phyloP scores from a whole-genome alignment of 2,797 vertebrate genomes.

The Xerus rutilus region DNA sequence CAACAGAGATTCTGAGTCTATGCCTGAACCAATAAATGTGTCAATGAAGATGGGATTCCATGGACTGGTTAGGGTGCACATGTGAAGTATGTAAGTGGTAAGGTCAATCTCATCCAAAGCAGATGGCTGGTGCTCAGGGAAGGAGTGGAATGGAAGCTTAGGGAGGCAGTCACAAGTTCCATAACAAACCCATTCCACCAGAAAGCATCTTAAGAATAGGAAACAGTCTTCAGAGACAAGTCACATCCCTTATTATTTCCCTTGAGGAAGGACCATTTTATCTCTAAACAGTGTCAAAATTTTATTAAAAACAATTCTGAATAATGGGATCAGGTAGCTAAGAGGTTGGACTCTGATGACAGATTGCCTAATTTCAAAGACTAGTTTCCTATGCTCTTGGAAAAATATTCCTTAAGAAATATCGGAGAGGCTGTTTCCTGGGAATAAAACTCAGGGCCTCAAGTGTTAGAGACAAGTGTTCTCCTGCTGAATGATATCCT shows the following conservation, averaged over 20 bases:
- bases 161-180: background rate
- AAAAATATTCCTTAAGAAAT: background rate
- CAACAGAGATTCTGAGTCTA: background rate
- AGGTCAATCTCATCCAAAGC: background rate
- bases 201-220: background rate
- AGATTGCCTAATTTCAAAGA: background rate
- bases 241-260: background rate
- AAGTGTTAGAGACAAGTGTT: background rate
- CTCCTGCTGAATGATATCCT: background rate
- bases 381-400: background rate
- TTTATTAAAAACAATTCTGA: slow-evolving; percentile 21
- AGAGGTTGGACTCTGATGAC: background rate
- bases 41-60: background rate
- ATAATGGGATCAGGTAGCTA: background rate
- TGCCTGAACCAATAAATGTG: background rate
- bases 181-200: background rate
- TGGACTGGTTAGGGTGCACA: background rate
- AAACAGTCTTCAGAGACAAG: background rate
- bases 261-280: background rate
- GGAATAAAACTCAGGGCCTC: background rate
- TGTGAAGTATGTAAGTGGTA: background rate
- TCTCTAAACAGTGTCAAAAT: background rate
- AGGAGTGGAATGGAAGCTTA: background rate
- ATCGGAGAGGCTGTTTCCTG: too few relatives aligned
- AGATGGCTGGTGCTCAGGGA: background rate